These are phyloP conservation scores for Vesta saturnalis DNA, from an alignment of 2,888 invertebrate species.

Conservation along the genomic window DNA sequence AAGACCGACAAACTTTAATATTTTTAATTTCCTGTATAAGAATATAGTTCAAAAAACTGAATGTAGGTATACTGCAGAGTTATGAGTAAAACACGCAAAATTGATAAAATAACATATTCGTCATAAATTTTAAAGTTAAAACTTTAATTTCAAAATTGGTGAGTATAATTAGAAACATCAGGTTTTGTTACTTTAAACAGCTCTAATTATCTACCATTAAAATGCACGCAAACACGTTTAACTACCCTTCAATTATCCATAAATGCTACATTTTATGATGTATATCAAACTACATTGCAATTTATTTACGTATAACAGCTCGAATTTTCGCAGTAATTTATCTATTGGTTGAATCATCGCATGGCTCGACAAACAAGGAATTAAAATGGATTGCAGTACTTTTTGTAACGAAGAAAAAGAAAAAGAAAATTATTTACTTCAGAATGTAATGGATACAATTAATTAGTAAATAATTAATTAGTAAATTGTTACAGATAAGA, in stretches of 20 bases:
- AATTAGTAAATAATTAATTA: constrained; percentile 4
- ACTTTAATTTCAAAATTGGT: constrained; percentile 19
- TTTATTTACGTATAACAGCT: constrained; percentile 26
- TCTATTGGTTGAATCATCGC: constrained; percentile 29
- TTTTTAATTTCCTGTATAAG: constrained; percentile 35
- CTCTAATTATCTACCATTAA: constrained; percentile 22
- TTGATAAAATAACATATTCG: constrained; percentile 8
- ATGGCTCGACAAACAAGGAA: constrained; percentile 22
- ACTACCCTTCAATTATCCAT: constrained; percentile 20
- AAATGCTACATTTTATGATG: constrained; percentile 27
- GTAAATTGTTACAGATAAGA: constrained; percentile 8
- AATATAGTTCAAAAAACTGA: constrained; percentile 15
- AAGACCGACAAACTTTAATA: constrained; percentile 17
- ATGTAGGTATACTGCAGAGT: constrained; percentile 13
- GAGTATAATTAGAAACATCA: constrained; percentile 14
- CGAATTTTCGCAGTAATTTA: constrained; percentile 30
- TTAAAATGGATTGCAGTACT: constrained; percentile 23
- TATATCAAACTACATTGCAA: constrained; percentile 28
- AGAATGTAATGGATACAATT: background rate
- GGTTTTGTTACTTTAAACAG: constrained; percentile 27
- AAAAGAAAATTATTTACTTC: background rate
- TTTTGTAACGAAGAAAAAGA: background rate
- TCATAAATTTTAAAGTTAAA: constrained; percentile 2
- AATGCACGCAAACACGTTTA: constrained; percentile 22
- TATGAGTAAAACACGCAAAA: constrained; percentile 19